phyloP scores from a whole-genome alignment of 2,888 invertebrate genomes.

The Trilocha varians region DNA sequence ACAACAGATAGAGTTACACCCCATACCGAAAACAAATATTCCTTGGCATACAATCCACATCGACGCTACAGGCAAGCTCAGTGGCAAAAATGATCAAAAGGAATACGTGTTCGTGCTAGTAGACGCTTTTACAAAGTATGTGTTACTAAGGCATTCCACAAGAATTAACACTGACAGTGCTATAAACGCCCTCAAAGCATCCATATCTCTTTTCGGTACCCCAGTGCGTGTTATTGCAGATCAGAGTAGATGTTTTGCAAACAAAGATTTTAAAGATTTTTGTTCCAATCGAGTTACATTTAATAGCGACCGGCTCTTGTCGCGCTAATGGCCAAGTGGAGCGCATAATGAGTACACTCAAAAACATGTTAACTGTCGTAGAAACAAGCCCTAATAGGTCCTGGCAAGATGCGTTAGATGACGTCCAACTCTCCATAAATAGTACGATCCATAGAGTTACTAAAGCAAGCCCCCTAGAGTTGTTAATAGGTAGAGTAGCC shows the following conservation, averaged over 20 bases:
- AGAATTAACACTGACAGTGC: constrained; percentile 6
- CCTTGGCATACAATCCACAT: constrained; percentile 11
- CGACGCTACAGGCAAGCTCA: constrained; percentile 5
- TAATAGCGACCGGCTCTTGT: constrained; percentile 19
- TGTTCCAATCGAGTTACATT: constrained; percentile 15
- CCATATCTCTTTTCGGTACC: constrained; percentile 12
- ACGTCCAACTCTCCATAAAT: constrained; percentile 16
- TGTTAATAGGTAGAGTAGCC: constrained; percentile 10
- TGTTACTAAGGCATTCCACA: constrained; percentile 1
- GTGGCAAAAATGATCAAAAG: constrained; percentile 5
- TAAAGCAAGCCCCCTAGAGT: constrained; percentile 1
- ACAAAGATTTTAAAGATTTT: constrained; percentile 13
- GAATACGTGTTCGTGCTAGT: constrained; percentile 10
- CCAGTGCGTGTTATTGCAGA: constrained; percentile 16
- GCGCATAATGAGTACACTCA: constrained; percentile 12
- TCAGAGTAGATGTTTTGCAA: constrained; percentile 15
- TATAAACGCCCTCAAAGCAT: constrained; percentile 1
- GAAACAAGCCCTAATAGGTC: constrained; percentile 5
- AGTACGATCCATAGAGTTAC: constrained; percentile 5
- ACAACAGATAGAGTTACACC: constrained; percentile 14
- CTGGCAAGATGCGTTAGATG: constrained; percentile 17
- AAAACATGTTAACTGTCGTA: constrained; percentile 10
- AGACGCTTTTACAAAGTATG: constrained; percentile 12
- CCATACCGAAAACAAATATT: constrained; percentile 17
- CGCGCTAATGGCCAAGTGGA: constrained; percentile 17